Base-by-base conservation (phyloP, 2,888 invertebrate species). In the Drosophila helvetica region DNA sequence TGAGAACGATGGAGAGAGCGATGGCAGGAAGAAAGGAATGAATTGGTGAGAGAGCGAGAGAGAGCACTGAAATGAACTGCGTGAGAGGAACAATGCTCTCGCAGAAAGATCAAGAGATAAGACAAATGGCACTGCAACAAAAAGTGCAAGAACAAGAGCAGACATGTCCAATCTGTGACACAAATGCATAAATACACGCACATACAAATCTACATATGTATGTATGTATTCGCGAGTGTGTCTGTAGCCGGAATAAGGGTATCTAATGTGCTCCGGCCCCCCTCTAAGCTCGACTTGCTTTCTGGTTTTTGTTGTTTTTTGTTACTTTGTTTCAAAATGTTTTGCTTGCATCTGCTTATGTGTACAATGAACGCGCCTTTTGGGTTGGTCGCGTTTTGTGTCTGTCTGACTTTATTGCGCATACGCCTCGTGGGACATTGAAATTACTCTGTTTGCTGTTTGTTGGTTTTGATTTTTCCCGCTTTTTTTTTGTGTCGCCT, bases 371-470 rank as follows among this genome's bases (percentile, higher is more conserved):
- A 70, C 78, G 70, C 77, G 66, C 66, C 60, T 80, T 72, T 69
- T 74, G 73, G 62, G 77, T 60, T 62, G 74, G 56, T 63, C 54
- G 60, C 84, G 58, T 72, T 51, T 56, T 43, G 61, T 51, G 70
- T 68, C 71, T 61, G 70, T 70, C 71, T 59, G 70, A 72, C 71
- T 61, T 71, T 64, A 67, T 86, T 82, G 80, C 82, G 75, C 81
- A 86, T 86, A 84, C 86, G 85, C 75, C 85, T 74, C 74, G 80
- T 86, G 78, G 48, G 54, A 54, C 65, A 63, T 71, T 55, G 27
- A 55, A 65, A 72, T 59, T 48, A 58, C 58, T 65, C 45, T 45
- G 5, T 22, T 22, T 5, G 50, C 56, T 65, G 65, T 61, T 51
- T 45, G 8, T 33, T 19, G 48, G 15, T 54, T 54, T 43, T 55